These are phyloP conservation scores for Dusona sp. DNA, from an alignment of 2,888 invertebrate species.

Conservation along the genomic window DNA sequence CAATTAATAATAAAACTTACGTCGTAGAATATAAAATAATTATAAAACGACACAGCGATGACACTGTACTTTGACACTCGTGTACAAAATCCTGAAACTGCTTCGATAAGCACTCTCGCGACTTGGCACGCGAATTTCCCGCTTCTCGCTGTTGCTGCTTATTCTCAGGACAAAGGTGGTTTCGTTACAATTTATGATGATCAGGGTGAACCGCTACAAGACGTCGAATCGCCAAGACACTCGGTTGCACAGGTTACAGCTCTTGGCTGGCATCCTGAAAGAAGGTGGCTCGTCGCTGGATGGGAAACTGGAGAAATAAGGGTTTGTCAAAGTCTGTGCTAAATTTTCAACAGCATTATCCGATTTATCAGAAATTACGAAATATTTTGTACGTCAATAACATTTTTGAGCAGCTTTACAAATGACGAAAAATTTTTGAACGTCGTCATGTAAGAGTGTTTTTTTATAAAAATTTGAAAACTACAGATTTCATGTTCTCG, in stretches of 20 bases:
- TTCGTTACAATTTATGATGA: conserved; percentile 95
- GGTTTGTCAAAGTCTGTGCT: conserved; percentile 83
- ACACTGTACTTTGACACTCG: conserved; percentile 94
- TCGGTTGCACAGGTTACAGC: conserved; percentile 92
- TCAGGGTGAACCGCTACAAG: conserved; percentile 91
- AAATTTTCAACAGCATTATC: background rate
- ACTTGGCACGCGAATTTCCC: conserved; percentile 94
- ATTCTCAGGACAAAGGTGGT: conserved; percentile 95
- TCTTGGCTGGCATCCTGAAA: conserved; percentile 95
- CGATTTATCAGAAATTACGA: background rate
- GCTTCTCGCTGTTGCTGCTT: conserved; percentile 93
- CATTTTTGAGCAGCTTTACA: too few relatives aligned
- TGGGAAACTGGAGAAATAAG: conserved; percentile 97
- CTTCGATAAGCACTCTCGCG: conserved; percentile 92
- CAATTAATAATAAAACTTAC: background rate
- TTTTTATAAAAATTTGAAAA: too few relatives aligned
- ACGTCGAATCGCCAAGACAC: conserved; percentile 91
- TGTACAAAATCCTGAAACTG: conserved; percentile 90
- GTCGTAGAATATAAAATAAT: background rate
- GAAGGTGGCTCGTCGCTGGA: conserved; percentile 92
- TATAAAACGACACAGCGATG: conserved; percentile 85
- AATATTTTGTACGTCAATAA: background rate
- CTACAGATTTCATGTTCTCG: too few relatives aligned
- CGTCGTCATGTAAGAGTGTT: too few relatives aligned
- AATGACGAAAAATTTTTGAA: too few relatives aligned